Conservation (phyloP, 2,888 invertebrate genomes). For the Diplazon laetatorius region DNA sequence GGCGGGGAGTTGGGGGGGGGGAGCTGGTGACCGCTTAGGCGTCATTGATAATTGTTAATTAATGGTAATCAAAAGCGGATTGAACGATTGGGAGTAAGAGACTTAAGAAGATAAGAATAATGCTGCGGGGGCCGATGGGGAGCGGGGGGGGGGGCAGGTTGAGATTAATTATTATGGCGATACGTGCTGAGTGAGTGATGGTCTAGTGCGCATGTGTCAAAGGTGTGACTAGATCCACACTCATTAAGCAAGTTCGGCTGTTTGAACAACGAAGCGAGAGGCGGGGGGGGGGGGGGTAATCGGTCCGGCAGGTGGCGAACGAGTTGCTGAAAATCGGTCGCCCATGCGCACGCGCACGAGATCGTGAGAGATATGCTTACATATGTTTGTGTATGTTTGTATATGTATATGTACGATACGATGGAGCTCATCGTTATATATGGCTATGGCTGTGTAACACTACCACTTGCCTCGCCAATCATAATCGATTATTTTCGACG, state of each 20-base stretch:
- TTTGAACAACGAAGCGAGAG: conserved; percentile 64
- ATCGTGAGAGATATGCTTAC: too few species aligned
- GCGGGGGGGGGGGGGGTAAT: not conserved
- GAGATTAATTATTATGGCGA: conserved; percentile 58
- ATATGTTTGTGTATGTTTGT: not conserved
- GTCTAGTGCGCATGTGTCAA: conserved; percentile 87
- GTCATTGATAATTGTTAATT: conserved; percentile 36
- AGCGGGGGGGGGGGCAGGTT: too few species aligned
- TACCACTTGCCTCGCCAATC: conserved; percentile 52
- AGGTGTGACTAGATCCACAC: conserved; percentile 95
- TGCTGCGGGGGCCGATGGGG: conserved; percentile 6
- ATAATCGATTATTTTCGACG: conserved; percentile 51
- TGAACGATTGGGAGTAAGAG: conserved; percentile 31
- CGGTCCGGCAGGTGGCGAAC: too few species aligned
- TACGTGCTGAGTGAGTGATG: conserved; percentile 87
- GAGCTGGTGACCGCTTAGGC: too few species aligned
- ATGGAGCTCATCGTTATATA: not conserved
- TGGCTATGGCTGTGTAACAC: not conserved
- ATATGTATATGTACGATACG: not conserved
- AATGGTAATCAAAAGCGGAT: not conserved
- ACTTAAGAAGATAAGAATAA: conserved; percentile 40
- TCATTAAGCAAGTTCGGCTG: conserved; percentile 87
- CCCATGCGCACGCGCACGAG: too few species aligned
- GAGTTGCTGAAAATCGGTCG: too few species aligned
- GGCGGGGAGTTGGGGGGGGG: too few species aligned